Percentiles rank a stretch among this genome's conserved stretches.
Conservation (phyloP, 2,888 invertebrate species). For the Drosophila helvetica region DNA sequence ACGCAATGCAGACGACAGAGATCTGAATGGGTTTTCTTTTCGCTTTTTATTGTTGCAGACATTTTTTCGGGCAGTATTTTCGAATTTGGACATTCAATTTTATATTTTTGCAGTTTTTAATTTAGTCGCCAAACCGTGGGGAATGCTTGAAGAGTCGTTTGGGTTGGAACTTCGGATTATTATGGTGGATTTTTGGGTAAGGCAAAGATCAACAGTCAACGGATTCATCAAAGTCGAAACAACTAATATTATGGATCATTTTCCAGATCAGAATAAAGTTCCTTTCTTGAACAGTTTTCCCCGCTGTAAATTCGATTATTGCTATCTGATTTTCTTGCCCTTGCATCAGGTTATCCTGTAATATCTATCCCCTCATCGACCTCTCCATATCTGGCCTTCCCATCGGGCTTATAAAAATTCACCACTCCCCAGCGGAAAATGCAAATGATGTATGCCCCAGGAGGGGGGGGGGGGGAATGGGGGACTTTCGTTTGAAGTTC, state of each 20-base stretch:
- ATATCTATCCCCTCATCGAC: background rate
- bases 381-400: constrained; percentile 1
- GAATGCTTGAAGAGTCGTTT: background rate
- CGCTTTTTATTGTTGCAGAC: constrained; percentile 15
- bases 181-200: no score
- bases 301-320: constrained; percentile 25
- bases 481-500: constrained; percentile 68
- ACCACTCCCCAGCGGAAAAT: constrained; percentile 18
- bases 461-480: background rate
- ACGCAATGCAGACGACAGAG: constrained; percentile 57
- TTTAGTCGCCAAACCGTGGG: background rate
- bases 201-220: no score
- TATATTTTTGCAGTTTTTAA: background rate
- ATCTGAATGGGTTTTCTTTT: constrained; percentile 37
- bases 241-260: no score
- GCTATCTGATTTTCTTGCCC: background rate
- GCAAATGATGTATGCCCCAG: constrained; percentile 58
- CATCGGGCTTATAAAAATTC: constrained; percentile 26
- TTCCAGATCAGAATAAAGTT: background rate
- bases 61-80: background rate
- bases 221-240: background rate
- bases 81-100: background rate
- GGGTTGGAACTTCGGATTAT: no score
- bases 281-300: background rate
- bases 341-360: constrained; percentile 1